Conservation (phyloP, 1,140 invertebrate genomes). For the Piezodorus guildinii region DNA sequence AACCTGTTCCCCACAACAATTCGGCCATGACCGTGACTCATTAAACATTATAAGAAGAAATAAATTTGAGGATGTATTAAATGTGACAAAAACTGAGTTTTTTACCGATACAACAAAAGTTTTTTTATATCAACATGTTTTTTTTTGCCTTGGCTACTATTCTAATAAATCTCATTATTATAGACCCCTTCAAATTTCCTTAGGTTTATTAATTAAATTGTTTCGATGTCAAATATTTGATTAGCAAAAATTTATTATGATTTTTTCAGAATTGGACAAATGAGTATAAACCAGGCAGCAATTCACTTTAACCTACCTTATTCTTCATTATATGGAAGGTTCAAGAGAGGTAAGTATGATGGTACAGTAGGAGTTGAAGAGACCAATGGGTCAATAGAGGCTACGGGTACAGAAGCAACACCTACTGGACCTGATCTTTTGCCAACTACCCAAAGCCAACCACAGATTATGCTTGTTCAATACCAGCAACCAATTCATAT, state of each 20-base stretch:
- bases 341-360: conserved; percentile 57
- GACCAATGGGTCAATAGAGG: not conserved
- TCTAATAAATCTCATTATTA: too few relatives aligned
- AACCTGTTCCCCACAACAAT: too few relatives aligned
- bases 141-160: too few relatives aligned
- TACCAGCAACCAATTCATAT: conserved; percentile 29
- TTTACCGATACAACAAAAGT: too few relatives aligned
- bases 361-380: conserved; percentile 32
- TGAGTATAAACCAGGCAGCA: conserved; percentile 88
- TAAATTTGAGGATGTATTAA: too few relatives aligned
- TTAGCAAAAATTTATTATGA: not conserved
- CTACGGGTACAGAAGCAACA: conserved; percentile 8
- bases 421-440: not conserved
- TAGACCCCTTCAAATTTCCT: too few relatives aligned
- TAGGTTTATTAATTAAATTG: too few relatives aligned
- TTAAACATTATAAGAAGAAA: too few relatives aligned
- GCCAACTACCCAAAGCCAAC: conserved; percentile 17
- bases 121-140: too few relatives aligned
- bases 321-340: conserved; percentile 74
- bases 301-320: conserved; percentile 84
- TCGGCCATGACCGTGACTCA: too few relatives aligned
- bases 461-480: conserved; percentile 31
- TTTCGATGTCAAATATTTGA: too few relatives aligned
- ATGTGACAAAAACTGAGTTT: too few relatives aligned
- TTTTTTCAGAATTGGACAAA: conserved; percentile 61